Evolutionary conservation across 2,888 invertebrate species (phyloP), one percentile per base, ranked within the genome.

Genomic region (Polydesmus complanatus): DNA sequence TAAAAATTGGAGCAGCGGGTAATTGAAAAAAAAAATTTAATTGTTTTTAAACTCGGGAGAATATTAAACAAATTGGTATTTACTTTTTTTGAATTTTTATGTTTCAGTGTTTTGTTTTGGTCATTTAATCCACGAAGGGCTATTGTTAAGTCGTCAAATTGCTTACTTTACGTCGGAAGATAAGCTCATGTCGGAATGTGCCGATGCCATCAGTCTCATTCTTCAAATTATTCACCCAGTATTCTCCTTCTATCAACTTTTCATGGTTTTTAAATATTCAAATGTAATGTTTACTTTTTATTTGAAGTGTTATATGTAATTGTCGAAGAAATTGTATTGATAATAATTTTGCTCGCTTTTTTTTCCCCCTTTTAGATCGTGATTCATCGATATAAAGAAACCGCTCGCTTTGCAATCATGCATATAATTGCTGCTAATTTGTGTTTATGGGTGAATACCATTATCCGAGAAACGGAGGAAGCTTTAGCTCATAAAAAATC

Each of bases 211-310:
- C 1, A 80, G 80, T 66, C 76, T 85, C 1, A 74, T 81, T 2
- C 74, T 84, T 37, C 85, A 86, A 65, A 72, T 86, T n/a, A 70
- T 85, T 58, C 83, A 83, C 68, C 84, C 87, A 0, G 69, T 81
- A 22, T 88, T 86, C 73, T 85, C 86, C 49, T 84, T 88, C 71
- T 73, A 84, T 54, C 82, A 86, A 68, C 77, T 88, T 1, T 88
- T 83, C 73, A 86, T 88, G 70, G 82, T 87, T 65, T 88, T 87
- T 72, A 86, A 88, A 72, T 88, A 86, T 72, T 85, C 86, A 2
- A 88, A 87, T 73, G 86, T 88, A 73, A 82, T 70, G 49, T 23
- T 21, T 1, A 21, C 21, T 18, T 25, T 22, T 51, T 50, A 14
- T 18, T 18, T 18, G 8, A 14, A 18, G 11, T 52, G 25, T 8